Evolutionary conservation across 2,797 vertebrate genomes (phyloP), one percentile per base, ranked within the genome.

Genomic region (Siniperca obscura): DNA sequence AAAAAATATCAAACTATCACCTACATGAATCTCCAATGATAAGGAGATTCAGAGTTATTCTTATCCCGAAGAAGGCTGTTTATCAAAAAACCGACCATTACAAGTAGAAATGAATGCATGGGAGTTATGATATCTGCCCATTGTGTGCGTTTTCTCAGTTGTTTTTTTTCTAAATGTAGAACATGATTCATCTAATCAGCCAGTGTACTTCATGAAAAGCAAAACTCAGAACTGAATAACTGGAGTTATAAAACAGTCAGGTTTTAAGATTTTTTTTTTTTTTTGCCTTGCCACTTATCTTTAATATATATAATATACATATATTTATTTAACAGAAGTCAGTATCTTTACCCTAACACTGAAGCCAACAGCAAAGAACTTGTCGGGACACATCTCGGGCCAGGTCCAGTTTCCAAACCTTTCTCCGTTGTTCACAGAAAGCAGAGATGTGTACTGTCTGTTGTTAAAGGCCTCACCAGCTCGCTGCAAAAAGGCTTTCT

Each of bases 311-410:
- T 55, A 40, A 62, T 7, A 5, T 30, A 30, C 0, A 30, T 30
- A 30, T 30, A 30, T 30, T 0, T 22, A 34, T 30, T 0, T 22
- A 34, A 36, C 36, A 16, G 5, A 10, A 40, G 64, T 25, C 16
- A 0, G 17, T n/a, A 27, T 56, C 7, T 52, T 94, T 93, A 95
- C 92, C 91, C 95, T 93, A 81, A 93, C 1, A 34, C 93, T 94
- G 92, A 96, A 96, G 78, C 94, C 93, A 36, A 89, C 90, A 16
- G 93, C 91, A 36, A 90, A 95, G 87, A 94, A 95, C 1, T 70
- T 21, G 1, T 94, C 91, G 0, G 93, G 93, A 66, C 94, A 96
- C 91, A 94, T 95, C 91, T 96, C 95, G 0, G 90, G 78, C 91
- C 94, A 94, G 0, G 7, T 94, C 91, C 93, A 96, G 70, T 30